Base-by-base conservation (phyloP, 1,140 invertebrate species). In the Lordiphosa collinella region DNA sequence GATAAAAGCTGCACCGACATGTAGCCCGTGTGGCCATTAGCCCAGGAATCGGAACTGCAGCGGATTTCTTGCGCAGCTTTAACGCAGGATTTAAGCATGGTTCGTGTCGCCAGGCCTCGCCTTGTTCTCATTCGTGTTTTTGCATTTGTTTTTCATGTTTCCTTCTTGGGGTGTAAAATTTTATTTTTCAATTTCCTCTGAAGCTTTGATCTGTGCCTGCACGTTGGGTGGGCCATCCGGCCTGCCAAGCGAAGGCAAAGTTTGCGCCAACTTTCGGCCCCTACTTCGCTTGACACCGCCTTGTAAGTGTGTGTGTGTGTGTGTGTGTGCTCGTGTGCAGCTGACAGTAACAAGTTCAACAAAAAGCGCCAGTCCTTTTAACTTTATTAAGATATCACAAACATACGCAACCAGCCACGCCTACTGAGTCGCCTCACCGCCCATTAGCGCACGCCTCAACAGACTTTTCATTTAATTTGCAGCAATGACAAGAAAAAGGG, bases 341-440 rank as follows among this genome's bases (percentile, higher is more conserved):
- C 56, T 82, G 76, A 82, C 75, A 79, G 74, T 73, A 74, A 61
- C 71, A 72, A 82, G 70, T 70, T 66, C 25, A 66, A 75, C 76
- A 75, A 80, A 64, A 74, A 80, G 65, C 58, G 48, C 37, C 43
- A 54, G 31, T 61, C 58, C 71, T 82, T 68, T 72, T 75, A 82
- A 82, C 71, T 72, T 82, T 76, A 82, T 82, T 82, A 82, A 82
- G 76, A 72, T 82, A 82, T 84, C 58, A 52, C 71, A 82, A 75
- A 75, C 76, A 82, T 72, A 72, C 62, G 55, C 57, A 51, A 38
- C 18, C n/a, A 11, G 43, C 41, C 58, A 60, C 44, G 38, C 60
- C 61, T 54, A 47, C 22, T 14, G 31, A 4, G 18, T 40, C 9
- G 12, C 36, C 22, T 22, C 14, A 10, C 13, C 36, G n/a, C 44